Percentiles rank a stretch among this genome's conserved stretches.
Evolutionary conservation across 2,797 vertebrate genomes (phyloP).

Genomic region (Nyctibius grandis): DNA sequence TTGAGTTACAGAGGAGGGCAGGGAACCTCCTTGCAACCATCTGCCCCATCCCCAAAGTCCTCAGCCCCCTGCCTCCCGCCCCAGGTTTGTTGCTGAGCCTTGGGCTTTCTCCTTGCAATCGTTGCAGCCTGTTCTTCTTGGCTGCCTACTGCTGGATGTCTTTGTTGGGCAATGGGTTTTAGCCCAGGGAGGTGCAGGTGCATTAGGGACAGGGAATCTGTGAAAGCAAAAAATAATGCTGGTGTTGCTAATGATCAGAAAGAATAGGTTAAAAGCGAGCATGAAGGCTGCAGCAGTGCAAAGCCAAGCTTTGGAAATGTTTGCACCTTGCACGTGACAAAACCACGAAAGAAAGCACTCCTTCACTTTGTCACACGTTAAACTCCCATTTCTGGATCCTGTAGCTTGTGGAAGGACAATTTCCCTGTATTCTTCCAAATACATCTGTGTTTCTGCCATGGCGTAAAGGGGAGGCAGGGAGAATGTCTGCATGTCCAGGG

Average conservation of each 20-base stretch:
- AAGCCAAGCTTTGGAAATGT: background rate
- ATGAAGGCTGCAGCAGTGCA: background rate
- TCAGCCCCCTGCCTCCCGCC: background rate
- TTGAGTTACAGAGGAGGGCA: background rate
- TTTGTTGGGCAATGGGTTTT: background rate
- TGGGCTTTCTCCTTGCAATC: background rate
- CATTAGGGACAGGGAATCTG: background rate
- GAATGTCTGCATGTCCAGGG: background rate
- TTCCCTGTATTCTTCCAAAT: background rate
- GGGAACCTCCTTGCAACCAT: background rate
- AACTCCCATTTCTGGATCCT: background rate
- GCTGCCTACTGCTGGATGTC: background rate
- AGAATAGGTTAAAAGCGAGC: background rate
- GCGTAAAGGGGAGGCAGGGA: background rate
- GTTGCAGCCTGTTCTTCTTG: background rate
- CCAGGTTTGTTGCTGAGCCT: background rate
- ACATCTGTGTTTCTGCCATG: background rate
- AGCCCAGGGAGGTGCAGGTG: slow-evolving; percentile 28
- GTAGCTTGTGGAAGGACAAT: background rate
- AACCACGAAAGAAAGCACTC: background rate
- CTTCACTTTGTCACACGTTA: background rate
- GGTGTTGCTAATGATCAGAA: background rate
- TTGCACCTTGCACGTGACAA: slow-evolving; percentile 21
- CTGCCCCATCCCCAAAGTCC: background rate
- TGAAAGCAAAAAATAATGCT: background rate